Evolutionary conservation across 2,797 vertebrate genomes (phyloP).

Genomic region (Australoheros facetus): DNA sequence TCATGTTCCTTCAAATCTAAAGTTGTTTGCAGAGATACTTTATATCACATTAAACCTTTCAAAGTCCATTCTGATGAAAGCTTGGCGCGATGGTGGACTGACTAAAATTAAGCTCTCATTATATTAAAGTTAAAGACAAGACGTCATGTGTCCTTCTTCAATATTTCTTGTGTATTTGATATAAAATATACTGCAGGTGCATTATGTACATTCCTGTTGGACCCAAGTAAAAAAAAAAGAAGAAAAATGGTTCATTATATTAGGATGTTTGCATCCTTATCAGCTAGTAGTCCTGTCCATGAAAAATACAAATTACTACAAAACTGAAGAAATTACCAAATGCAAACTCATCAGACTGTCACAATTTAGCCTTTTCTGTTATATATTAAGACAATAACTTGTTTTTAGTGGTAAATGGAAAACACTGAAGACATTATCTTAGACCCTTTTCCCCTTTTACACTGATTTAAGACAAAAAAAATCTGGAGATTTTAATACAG

Average conservation of each 20-base stretch:
- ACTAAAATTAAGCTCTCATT: too few species aligned
- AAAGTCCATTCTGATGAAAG: too few species aligned
- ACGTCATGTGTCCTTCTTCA: background rate
- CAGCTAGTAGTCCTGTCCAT: background rate
- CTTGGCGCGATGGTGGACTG: too few species aligned
- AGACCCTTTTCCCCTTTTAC: too few species aligned
- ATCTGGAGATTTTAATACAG: too few species aligned
- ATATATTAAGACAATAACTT: too few species aligned
- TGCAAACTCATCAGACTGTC: too few species aligned
- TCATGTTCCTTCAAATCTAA: background rate
- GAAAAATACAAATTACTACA: background rate
- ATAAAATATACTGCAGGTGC: background rate
- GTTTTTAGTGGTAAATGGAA: too few species aligned
- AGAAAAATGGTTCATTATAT: background rate
- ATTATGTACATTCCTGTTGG: background rate
- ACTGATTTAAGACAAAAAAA: too few species aligned
- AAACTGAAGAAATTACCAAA: accelerated
- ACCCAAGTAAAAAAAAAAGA: background rate
- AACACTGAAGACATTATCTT: too few species aligned
- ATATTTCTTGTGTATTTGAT: background rate
- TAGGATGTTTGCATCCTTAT: background rate
- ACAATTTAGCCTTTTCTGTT: too few species aligned
- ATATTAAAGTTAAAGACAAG: background rate
- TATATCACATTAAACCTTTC: too few species aligned
- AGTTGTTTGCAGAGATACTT: background rate